Evolutionary conservation across 2,888 invertebrate species (phyloP).

Genomic region (Petrophora chlorosata): DNA sequence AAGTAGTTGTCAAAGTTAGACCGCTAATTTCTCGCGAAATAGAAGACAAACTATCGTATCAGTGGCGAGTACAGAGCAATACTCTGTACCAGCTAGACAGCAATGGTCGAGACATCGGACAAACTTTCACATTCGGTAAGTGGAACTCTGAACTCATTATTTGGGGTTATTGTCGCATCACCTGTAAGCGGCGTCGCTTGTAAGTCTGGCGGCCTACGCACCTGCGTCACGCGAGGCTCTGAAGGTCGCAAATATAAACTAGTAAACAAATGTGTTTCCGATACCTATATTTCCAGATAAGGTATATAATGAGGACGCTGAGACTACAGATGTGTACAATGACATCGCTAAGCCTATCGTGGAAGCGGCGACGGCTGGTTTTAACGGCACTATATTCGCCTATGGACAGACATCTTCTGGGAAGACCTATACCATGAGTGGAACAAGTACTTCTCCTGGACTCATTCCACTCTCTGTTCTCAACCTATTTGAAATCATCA

Average conservation of each 20-base stretch:
- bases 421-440: constrained; percentile 94
- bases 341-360: constrained; percentile 88
- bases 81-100: constrained; percentile 84
- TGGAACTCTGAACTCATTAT: constrained; percentile 36
- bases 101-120: constrained; percentile 65
- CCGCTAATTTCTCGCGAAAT: constrained; percentile 87
- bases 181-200: constrained; percentile 33
- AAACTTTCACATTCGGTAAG: constrained; percentile 70
- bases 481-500: constrained; percentile 87
- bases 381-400: constrained; percentile 95
- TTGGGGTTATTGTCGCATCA: constrained; percentile 37
- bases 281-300: constrained; percentile 84
- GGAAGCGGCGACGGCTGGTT: constrained; percentile 87
- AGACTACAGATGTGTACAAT: constrained; percentile 86
- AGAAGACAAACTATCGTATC: constrained; percentile 79
- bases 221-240: constrained; percentile 23
- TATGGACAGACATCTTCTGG: constrained; percentile 97
- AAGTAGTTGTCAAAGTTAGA: constrained; percentile 90
- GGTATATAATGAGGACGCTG: constrained; percentile 85
- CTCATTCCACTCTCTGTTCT: constrained; percentile 89
- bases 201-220: constrained; percentile 33
- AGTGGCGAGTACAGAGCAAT: constrained; percentile 86
- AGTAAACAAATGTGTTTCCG: neutral
- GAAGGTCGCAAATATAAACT: constrained; percentile 34
- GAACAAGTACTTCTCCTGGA: constrained; percentile 87